Conservation (phyloP, 2,888 invertebrate species). For the Tipula helvola region DNA sequence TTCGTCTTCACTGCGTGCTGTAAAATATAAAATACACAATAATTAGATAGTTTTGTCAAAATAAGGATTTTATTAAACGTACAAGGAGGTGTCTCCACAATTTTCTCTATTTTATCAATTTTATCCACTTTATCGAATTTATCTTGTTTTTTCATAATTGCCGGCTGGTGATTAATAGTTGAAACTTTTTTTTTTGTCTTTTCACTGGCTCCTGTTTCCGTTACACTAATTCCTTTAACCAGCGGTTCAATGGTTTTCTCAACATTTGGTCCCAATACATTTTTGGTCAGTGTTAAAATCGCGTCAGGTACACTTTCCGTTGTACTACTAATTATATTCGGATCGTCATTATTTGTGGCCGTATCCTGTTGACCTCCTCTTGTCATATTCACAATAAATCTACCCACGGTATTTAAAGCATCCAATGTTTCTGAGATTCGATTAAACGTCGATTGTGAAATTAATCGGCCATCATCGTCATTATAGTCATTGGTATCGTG, state of each 20-base stretch:
- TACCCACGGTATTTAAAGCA: conserved; percentile 74
- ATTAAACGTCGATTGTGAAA: conserved; percentile 48
- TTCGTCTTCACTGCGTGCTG: background rate
- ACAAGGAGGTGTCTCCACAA: background rate
- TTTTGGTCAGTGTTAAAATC: conserved; percentile 66
- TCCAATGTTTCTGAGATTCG: conserved; percentile 55
- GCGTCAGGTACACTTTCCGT: conserved; percentile 54
- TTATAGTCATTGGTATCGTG: conserved; percentile 19
- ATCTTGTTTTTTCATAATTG: background rate
- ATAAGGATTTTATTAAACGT: background rate
- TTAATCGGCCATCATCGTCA: conserved; percentile 38
- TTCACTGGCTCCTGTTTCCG: conserved; percentile 22
- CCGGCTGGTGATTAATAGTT: background rate
- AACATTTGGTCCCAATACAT: conserved; percentile 59
- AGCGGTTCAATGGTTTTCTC: conserved; percentile 70
- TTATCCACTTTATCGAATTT: background rate
- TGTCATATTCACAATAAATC: conserved; percentile 73
- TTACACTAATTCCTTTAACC: conserved; percentile 34
- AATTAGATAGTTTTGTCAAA: background rate
- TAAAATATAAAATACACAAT: conserved; percentile 14
- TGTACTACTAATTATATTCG: conserved; percentile 29
- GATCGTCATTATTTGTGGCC: conserved; percentile 30
- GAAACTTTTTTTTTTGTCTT: conserved; percentile 23
- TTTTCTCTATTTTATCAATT: background rate
- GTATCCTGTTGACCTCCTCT: conserved; percentile 34